These are phyloP conservation scores for Orycteropus afer DNA, from an alignment of 2,113 vertebrate genomes.

Conservation along the genomic window DNA sequence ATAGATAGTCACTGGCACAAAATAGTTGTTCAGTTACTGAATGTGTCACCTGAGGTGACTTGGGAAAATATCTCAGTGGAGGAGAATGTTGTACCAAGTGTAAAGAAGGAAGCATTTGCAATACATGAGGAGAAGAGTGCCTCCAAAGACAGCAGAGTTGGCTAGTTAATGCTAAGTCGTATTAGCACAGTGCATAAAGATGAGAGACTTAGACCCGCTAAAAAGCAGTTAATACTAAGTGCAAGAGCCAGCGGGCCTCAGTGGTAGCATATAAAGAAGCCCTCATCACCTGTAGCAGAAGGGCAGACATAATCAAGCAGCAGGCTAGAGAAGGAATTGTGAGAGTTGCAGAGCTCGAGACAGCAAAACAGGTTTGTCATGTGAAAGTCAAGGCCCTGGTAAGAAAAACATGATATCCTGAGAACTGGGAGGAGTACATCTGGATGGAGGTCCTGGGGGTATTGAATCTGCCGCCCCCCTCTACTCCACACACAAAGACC, in stretches of 20 bases:
- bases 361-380: background rate
- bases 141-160: background rate
- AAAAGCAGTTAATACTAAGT: constrained; percentile 44
- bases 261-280: background rate
- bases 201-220: background rate
- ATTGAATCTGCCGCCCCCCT: background rate
- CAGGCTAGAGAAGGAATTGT: constrained; percentile 2
- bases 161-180: background rate
- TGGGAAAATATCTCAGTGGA: background rate
- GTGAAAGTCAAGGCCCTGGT: background rate
- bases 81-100: background rate
- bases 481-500: background rate
- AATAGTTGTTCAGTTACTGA: background rate
- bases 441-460: background rate
- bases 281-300: constrained; percentile 36
- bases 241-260: background rate
- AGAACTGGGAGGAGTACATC: background rate
- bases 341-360: background rate
- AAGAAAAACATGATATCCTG: background rate
- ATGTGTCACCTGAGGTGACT: background rate
- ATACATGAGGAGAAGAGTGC: background rate
- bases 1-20: background rate
- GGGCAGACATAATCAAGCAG: constrained; percentile 16
- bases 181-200: background rate
- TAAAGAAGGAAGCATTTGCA: background rate